These are phyloP conservation scores for Pachydiplax longipennis DNA, from an alignment of 2,888 invertebrate species.

Conservation along the genomic window DNA sequence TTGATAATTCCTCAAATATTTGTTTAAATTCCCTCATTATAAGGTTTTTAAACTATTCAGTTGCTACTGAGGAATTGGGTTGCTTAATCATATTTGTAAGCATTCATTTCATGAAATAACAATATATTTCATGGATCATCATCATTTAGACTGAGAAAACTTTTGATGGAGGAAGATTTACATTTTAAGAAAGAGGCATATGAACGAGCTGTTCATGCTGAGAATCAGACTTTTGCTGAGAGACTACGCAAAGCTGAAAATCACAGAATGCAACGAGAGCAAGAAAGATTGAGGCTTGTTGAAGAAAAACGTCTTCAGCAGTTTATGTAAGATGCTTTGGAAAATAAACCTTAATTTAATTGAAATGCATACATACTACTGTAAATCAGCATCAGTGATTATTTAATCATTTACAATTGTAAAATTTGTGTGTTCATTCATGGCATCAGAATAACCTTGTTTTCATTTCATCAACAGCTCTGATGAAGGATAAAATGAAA, in stretches of 20 bases:
- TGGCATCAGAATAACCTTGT: too few species aligned
- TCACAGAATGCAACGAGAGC: background rate
- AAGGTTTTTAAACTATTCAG: too few species aligned
- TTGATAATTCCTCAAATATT: too few species aligned
- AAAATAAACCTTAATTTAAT: background rate
- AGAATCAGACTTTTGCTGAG: background rate
- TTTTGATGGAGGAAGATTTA: background rate
- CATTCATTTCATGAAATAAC: too few species aligned
- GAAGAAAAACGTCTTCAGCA: constrained; percentile 30
- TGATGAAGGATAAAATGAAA: too few species aligned
- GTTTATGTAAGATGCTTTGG: background rate
- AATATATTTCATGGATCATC: background rate
- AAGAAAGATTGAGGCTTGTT: constrained; percentile 14
- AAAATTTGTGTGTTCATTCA: too few species aligned
- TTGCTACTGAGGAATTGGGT: too few species aligned
- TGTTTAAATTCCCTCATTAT: too few species aligned
- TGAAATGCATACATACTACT: background rate
- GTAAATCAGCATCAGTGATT: background rate
- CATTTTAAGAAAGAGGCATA: background rate
- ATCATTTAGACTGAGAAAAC: background rate
- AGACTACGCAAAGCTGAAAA: background rate
- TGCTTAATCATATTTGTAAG: too few species aligned
- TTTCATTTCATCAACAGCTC: too few species aligned
- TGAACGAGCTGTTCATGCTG: background rate
- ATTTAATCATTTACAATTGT: background rate